These are phyloP conservation scores for Trachymyrmex cornetzi DNA, from an alignment of 1,140 invertebrate species.

Conservation along the genomic window DNA sequence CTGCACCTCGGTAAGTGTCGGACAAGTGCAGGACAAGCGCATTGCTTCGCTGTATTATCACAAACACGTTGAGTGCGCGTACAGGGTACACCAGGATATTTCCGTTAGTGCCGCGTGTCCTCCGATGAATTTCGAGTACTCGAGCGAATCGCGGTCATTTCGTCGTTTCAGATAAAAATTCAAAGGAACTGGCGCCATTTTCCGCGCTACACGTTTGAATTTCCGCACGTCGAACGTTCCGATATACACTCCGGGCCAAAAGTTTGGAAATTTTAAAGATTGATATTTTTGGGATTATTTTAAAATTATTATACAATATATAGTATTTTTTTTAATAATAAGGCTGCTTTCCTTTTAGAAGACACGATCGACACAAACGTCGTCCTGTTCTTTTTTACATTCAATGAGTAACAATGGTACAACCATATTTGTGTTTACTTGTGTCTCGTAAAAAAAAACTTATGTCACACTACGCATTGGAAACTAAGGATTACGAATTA, in stretches of 20 bases:
- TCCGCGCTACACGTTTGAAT: neutral
- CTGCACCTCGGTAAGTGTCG: constrained; percentile 66
- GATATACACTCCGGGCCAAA: neutral
- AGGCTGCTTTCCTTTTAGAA: too few relatives aligned
- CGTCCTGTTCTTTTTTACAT: too few relatives aligned
- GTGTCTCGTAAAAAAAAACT: too few relatives aligned
- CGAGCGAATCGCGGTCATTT: neutral
- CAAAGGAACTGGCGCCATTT: constrained; percentile 17
- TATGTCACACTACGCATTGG: too few relatives aligned
- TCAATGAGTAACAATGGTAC: too few relatives aligned
- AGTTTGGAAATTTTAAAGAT: too few relatives aligned
- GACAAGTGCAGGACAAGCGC: constrained; percentile 23
- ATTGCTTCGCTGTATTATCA: neutral
- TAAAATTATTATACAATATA: too few relatives aligned
- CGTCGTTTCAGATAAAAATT: neutral
- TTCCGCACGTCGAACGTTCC: neutral
- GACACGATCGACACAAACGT: too few relatives aligned
- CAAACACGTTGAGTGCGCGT: neutral
- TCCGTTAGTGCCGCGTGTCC: neutral
- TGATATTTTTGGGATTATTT: too few relatives aligned
- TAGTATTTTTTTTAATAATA: too few relatives aligned
- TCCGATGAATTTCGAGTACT: neutral
- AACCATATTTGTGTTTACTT: too few relatives aligned
- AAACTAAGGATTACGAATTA: too few relatives aligned
- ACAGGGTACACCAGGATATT: neutral